Evolutionary conservation across 1,140 invertebrate genomes (phyloP), one percentile per base, ranked within the genome.

Genomic region (Aricia agestis): DNA sequence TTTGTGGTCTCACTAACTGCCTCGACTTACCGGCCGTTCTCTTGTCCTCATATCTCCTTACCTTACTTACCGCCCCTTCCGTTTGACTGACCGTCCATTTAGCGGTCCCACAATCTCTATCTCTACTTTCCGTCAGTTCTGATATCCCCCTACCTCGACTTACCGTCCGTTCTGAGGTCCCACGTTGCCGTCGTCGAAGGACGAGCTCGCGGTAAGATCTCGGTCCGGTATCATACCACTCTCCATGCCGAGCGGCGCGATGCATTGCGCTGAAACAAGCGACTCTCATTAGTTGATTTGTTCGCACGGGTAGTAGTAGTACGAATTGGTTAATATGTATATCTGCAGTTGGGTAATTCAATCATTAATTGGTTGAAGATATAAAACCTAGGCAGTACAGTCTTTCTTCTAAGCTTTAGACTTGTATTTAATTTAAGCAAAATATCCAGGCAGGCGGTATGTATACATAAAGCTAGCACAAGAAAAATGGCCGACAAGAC

Each of bases 111-210:
- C 9, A 1, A 45, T 13, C 45, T 52, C 45, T 36, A 15, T 52
- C 13, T 3, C 45, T 1, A 52, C 45, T 93, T 93, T 98, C 45
- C 45, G 45, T 52, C 45, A 1, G 45, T 52, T 52, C 45, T 52
- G 10, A 1, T 5, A 1, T 52, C 45, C 11, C 11, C 5, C 11
- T 15, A 52, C 4, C 45, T 52, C 45, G 9, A 52, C 45, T 93
- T 93, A 98, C 97, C 97, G 95, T 80, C 96, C 97, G 91, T 97
- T 97, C 84, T 97, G 96, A 17, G 97, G 97, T 61, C 97, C 97
- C 67, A 98, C 97, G 83, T 96, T 97, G 85, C 97, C 97, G 78
- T 95, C 94, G 88, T 98, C 97, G 92, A 97, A 97, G 41, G 97
- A 97, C 61, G 97, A 98, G 76, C 96, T 97, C 73, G 97, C 97